Conservation (phyloP, 2,888 invertebrate genomes). For the Hydrotaea diabolus region DNA sequence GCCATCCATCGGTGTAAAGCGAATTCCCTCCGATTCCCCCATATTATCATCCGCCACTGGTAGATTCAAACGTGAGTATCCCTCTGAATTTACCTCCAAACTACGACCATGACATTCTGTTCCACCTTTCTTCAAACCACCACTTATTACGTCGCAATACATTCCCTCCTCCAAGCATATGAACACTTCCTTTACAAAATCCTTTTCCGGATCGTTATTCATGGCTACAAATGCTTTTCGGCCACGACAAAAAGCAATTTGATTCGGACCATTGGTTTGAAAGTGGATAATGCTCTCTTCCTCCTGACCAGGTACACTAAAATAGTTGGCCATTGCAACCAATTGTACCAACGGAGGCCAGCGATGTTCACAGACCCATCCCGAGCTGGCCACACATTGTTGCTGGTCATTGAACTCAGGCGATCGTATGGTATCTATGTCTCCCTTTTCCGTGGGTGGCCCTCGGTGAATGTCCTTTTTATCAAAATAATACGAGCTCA, state of each 20-base stretch:
- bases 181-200: slow-evolving; percentile 82
- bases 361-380: slow-evolving; percentile 91
- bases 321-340: slow-evolving; percentile 86
- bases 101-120: slow-evolving; percentile 63
- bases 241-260: slow-evolving; percentile 92
- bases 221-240: slow-evolving; percentile 87
- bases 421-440: slow-evolving; percentile 71
- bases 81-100: slow-evolving; percentile 65
- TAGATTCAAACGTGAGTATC: slow-evolving; percentile 57
- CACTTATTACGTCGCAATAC: slow-evolving; percentile 86
- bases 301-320: slow-evolving; percentile 82
- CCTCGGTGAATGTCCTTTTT: slow-evolving; percentile 81
- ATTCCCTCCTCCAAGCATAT: slow-evolving; percentile 87
- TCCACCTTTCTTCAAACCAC: slow-evolving; percentile 63
- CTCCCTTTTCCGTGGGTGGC: slow-evolving; percentile 83
- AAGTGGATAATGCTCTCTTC: slow-evolving; percentile 83
- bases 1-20: neutral
- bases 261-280: slow-evolving; percentile 90
- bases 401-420: slow-evolving; percentile 84
- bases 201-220: slow-evolving; percentile 85
- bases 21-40: neutral
- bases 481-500: slow-evolving; percentile 90
- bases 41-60: slow-evolving; percentile 70
- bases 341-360: slow-evolving; percentile 90
- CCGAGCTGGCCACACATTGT: slow-evolving; percentile 84